Conservation (phyloP, 1,140 invertebrate genomes). For the Mylabris phalerata region DNA sequence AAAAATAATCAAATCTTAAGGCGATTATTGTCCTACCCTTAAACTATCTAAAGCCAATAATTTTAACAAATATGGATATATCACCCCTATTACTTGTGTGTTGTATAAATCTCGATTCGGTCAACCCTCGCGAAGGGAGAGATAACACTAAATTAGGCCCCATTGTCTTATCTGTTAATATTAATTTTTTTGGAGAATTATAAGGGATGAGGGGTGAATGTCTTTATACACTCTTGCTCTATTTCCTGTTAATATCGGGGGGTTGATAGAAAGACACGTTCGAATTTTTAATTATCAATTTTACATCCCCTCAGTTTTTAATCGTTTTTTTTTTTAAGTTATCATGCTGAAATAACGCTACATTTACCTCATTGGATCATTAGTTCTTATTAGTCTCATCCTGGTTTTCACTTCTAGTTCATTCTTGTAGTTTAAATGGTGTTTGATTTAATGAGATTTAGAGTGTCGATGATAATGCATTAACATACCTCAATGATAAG, state of each 20-base stretch:
- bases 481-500: neutral
- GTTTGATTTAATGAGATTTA: slow-evolving; percentile 5
- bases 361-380: slow-evolving; percentile 13
- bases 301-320: slow-evolving; percentile 1
- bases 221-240: neutral
- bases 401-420: slow-evolving; percentile 5
- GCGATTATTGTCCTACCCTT: neutral
- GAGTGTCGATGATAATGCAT: neutral
- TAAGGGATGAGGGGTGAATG: neutral
- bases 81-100: neutral
- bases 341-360: slow-evolving; percentile 1
- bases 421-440: slow-evolving; percentile 4
- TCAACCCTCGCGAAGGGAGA: slow-evolving; percentile 3
- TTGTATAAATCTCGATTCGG: neutral
- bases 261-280: neutral
- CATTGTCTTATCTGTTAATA: slow-evolving; percentile 12
- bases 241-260: slow-evolving; percentile 3
- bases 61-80: slow-evolving; percentile 6
- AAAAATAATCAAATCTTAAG: no score
- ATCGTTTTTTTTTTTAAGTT: neutral
- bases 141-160: slow-evolving; percentile 8
- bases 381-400: slow-evolving; percentile 8
- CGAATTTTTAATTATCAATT: neutral
- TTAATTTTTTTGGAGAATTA: slow-evolving; percentile 5
- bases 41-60: slow-evolving; percentile 7